A percentile compares a stretch with the other conserved stretches of the same genome.
Evolutionary conservation across 37 sponge, comb jelly and placozoan genomes (phyloP).

Genomic region (Eunapius fragilis): DNA sequence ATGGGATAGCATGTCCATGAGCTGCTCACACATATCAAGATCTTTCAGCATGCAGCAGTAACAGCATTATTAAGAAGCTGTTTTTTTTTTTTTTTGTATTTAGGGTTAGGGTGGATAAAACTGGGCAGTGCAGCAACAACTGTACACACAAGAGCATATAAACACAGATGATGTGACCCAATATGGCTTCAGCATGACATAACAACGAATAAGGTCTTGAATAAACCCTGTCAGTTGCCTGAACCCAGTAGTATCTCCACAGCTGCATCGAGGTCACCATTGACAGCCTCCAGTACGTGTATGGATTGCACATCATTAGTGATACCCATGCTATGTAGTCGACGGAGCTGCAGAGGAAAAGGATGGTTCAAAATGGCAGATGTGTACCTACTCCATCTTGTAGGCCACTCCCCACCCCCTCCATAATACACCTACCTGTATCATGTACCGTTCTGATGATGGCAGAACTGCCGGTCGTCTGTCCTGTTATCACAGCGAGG

Average conservation of each 20-base stretch:
- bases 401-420: too few species aligned
- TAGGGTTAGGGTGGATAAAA: too few species aligned
- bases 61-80: too few species aligned
- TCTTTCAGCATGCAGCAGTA: too few species aligned
- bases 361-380: not conserved
- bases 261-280: constrained; percentile 71
- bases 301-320: constrained; percentile 64
- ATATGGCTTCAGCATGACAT: too few species aligned
- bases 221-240: not conserved
- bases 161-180: too few species aligned
- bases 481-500: not conserved
- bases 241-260: constrained; percentile 49
- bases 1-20: not conserved
- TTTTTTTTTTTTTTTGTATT: too few species aligned
- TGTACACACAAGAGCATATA: too few species aligned
- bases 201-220: too few species aligned
- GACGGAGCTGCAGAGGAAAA: constrained; percentile 39
- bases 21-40: too few species aligned
- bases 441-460: constrained; percentile 4
- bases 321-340: constrained; percentile 70
- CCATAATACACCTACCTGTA: not conserved
- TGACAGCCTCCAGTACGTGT: constrained; percentile 74
- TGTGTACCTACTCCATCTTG: too few species aligned
- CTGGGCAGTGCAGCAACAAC: too few species aligned
- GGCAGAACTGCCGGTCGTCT: not conserved